Base-by-base conservation (phyloP, 2,888 invertebrate genomes). In the Troides aeacus region DNA sequence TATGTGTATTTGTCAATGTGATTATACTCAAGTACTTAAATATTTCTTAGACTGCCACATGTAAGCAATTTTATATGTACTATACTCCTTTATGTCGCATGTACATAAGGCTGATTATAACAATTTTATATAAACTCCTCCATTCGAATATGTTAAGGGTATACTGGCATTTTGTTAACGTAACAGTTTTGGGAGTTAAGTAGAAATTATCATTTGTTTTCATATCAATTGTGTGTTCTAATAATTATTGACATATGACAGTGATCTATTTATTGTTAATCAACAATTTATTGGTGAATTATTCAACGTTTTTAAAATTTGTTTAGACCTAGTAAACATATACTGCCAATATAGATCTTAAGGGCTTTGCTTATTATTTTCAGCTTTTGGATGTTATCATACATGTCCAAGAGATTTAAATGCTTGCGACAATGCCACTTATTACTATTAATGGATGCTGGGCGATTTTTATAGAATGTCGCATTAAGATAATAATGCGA, bases 21-120 rank as follows among this genome's bases (percentile, higher is more conserved):
- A 88, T 86, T 82, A 79, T 83, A 81, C 74, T 80, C 76, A 83
- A 80, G 88, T 90, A 90, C 88, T 90, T 90, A 89, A 88, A 80
- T 82, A 79, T 74, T 74, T 74, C 75, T 72, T 76, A 74, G 75
- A 78, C 75, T 81, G 79, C 81, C 81, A 80, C 81, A 79, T 77
- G 72, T 77, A 75, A 77, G 78, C 78, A 78, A 80, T 79, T 73
- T 78, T 79, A 76, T 83, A 80, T 74, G 71, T 84, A 79, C 79
- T 78, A 77, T 75, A 74, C 71, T 73, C 74, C 73, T 74, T 79
- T 80, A 80, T 77, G 81, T 80, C 76, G 84, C 85, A 78, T 88
- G 86, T 88, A 88, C 76, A 88, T 87, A 88, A 86, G 84, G 86
- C 85, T 88, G 85, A 86, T 80, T 77, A 75, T 80, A 79, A 59